Base-by-base conservation (phyloP, 2,888 invertebrate species). In the Coelinius sp. region DNA sequence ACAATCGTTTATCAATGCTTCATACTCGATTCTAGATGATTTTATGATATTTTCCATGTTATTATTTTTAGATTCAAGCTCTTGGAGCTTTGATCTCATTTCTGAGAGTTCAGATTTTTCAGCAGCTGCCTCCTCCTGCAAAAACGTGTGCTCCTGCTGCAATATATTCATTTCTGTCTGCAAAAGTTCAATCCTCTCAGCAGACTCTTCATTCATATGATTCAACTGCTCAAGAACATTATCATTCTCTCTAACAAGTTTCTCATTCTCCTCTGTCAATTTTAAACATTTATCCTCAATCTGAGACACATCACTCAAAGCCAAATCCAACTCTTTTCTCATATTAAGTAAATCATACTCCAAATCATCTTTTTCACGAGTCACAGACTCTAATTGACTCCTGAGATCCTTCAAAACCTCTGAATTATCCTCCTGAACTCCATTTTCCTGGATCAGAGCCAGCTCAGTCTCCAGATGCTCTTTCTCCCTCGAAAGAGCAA, bases 291-390 rank as follows among this genome's bases (percentile, higher is more conserved):
- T 68, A 6, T 38, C 62, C n/a, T 80, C 74, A 10, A 73, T 79
- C 4, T 12, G 4, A 1, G 81, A 76, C 2, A 80, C 14, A 14
- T 80, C 76, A n/a, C 73, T 76, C 0, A 90, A 82, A 1, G 86
- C 88, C 59, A 88, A 88, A 31, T 89, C 85, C 7, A 92, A 86
- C 77, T 92, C 90, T 56, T 89, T 89, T 79, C 91, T 90, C 80
- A 92, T 89, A 68, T 89, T 90, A 59, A 89, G 86, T 62, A 92
- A 90, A 86, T 92, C 91, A 62, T 90, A 89, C 81, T 92, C 91
- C 80, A 93, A 89, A 6, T 89, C 89, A 77, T 90, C 89, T 79
- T 91, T 92, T 64, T 93, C 94, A 59, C 76, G 75, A 20, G 69
- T 76, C 0, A 74, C 74, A 2, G 22, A 67, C 2, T 81, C 78